Conservation (phyloP, 2,888 invertebrate genomes). For the Scrobipalpa atriplicella region DNA sequence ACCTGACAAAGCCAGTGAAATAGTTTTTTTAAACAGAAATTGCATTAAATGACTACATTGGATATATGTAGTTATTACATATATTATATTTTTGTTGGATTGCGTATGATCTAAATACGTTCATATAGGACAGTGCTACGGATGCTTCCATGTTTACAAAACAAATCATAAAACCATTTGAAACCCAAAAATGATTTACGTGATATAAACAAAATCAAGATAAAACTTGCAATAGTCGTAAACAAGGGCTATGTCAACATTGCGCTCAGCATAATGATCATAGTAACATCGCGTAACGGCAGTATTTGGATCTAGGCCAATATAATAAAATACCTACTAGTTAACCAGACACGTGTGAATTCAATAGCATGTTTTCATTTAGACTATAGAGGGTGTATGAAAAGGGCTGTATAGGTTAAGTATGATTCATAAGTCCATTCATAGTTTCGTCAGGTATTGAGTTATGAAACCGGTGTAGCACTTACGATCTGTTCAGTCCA, state of each 20-base stretch:
- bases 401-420: background rate
- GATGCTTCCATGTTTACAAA: background rate
- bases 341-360: slow-evolving; percentile 32
- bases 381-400: background rate
- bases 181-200: background rate
- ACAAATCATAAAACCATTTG: background rate
- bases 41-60: too few species aligned
- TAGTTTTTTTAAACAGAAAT: background rate
- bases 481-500: too few species aligned
- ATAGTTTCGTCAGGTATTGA: too few species aligned
- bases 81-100: too few species aligned
- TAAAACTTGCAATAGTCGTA: slow-evolving; percentile 7
- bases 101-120: too few species aligned
- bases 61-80: too few species aligned
- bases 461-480: too few species aligned
- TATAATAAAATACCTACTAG: slow-evolving; percentile 34
- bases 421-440: too few species aligned
- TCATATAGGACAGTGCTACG: too few species aligned
- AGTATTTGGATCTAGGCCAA: slow-evolving; percentile 36
- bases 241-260: slow-evolving; percentile 25
- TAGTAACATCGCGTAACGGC: slow-evolving; percentile 33
- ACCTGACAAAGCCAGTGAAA: background rate
- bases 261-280: slow-evolving; percentile 34
- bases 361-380: slow-evolving; percentile 26
- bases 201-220: background rate